A percentile compares a stretch with the other conserved stretches of the same genome.
Conservation (phyloP, 1,140 invertebrate species). For the Drosophila sp. region DNA sequence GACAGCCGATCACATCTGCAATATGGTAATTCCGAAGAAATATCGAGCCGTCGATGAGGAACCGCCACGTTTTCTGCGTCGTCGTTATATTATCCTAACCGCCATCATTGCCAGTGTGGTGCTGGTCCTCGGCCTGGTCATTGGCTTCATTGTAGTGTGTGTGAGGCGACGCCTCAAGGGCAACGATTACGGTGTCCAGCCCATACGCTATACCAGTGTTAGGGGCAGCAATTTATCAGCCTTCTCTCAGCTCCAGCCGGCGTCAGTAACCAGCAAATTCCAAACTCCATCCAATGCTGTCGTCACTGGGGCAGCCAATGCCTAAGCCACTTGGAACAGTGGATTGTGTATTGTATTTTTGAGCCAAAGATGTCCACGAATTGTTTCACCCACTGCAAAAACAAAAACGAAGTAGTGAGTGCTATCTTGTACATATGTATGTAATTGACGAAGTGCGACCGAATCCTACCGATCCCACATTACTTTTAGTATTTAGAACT, state of each 20-base stretch:
- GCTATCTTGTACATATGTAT: conserved; percentile 55
- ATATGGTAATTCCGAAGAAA: conserved; percentile 71
- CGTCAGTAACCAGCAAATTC: conserved; percentile 64
- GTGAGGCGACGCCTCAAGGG: conserved; percentile 74
- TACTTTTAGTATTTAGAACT: conserved; percentile 55
- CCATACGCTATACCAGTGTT: conserved; percentile 80
- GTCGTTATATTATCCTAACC: conserved; percentile 73
- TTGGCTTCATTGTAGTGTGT: conserved; percentile 74
- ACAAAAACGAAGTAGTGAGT: conserved; percentile 35
- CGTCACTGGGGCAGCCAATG: conserved; percentile 50
- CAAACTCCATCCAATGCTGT: conserved; percentile 37
- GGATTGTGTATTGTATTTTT: conserved; percentile 40
- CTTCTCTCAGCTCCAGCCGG: conserved; percentile 65
- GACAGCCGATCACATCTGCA: conserved; percentile 64
- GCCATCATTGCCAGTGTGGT: conserved; percentile 74
- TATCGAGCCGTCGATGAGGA: conserved; percentile 69
- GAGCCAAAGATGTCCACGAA: conserved; percentile 75
- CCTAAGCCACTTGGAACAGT: conserved; percentile 34
- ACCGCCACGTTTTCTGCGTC: conserved; percentile 74
- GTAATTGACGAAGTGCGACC: conserved; percentile 29
- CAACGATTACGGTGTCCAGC: conserved; percentile 74
- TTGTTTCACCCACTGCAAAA: conserved; percentile 43
- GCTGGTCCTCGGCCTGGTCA: conserved; percentile 69
- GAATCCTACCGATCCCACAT: conserved; percentile 11
- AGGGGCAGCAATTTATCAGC: conserved; percentile 77